Percentiles rank a stretch among this genome's conserved stretches.
phyloP scores from a whole-genome alignment of 2,113 vertebrate genomes.

The Channa argus region DNA sequence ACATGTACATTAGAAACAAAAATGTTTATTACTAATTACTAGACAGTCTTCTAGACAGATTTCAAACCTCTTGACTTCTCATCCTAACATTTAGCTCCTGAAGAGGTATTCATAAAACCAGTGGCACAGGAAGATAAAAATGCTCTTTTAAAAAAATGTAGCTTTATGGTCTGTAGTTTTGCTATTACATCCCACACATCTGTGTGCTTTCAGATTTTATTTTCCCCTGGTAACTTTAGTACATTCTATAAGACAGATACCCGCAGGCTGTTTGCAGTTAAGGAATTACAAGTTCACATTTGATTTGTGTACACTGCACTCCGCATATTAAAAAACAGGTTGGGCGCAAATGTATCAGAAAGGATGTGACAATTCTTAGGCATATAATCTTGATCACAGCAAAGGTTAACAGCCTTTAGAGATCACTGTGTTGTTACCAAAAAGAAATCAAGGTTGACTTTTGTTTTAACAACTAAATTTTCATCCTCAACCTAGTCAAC shows the following conservation, averaged over 20 bases:
- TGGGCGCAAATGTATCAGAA: no score
- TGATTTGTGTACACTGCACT: no score
- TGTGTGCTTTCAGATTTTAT: not conserved
- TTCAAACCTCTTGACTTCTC: no score
- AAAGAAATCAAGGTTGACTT: not conserved
- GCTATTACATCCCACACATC: conserved; percentile 9
- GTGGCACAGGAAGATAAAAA: conserved; percentile 22
- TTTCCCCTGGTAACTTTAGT: not conserved
- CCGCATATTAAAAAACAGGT: no score
- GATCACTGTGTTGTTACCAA: not conserved
- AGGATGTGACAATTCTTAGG: no score
- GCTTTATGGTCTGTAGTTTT: no score
- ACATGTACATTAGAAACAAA: conserved; percentile 62
- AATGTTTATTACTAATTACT: conserved; percentile 69
- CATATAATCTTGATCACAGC: no score
- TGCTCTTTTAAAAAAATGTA: no score
- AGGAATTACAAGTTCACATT: not conserved
- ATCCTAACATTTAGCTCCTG: conserved; percentile 24
- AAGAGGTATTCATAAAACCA: conserved; percentile 30
- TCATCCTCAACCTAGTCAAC: conserved; percentile 17
- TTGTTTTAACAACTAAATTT: not conserved
- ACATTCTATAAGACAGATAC: not conserved
- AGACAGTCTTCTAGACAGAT: no score
- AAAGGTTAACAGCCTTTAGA: no score
- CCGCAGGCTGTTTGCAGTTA: not conserved